Percentiles rank a stretch among this genome's conserved stretches.
These are phyloP conservation scores for Pocillopora meandrina DNA, from an alignment of 92 coral and sea anemone species.

Conservation along the genomic window DNA sequence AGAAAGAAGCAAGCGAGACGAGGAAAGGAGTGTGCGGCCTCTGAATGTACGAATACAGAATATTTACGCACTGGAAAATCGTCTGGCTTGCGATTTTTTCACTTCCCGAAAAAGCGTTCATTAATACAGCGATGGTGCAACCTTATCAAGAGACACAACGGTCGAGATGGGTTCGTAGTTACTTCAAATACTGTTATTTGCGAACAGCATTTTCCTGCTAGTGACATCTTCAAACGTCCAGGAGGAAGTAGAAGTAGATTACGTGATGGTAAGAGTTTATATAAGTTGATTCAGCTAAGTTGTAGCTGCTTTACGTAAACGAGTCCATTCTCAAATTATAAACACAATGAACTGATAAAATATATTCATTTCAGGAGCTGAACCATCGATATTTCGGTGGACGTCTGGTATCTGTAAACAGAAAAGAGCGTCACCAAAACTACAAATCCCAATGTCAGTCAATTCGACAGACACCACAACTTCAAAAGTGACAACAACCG, in stretches of 20 bases:
- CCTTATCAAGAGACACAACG: conserved; percentile 28
- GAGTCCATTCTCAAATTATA: too few species aligned
- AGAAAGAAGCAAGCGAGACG: conserved; percentile 32
- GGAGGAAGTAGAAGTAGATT: conserved; percentile 51
- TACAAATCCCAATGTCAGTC: too few species aligned
- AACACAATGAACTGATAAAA: too few species aligned
- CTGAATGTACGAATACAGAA: conserved; percentile 36
- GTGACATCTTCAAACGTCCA: conserved; percentile 28
- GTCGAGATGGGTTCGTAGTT: conserved; percentile 41
- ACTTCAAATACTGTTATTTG: conserved; percentile 38
- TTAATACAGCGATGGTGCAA: conserved; percentile 38
- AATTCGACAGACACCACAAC: too few species aligned
- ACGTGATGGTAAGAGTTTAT: too few species aligned
- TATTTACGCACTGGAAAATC: conserved; percentile 33
- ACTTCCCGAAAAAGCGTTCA: conserved; percentile 33
- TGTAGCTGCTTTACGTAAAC: too few species aligned
- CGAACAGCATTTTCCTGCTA: conserved; percentile 43
- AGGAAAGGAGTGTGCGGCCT: conserved; percentile 46
- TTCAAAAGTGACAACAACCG: too few species aligned
- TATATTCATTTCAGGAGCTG: too few species aligned
- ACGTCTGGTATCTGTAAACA: too few species aligned
- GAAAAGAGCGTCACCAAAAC: too few species aligned
- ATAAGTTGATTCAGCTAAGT: not conserved
- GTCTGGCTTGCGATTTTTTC: conserved; percentile 38
- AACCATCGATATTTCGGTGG: too few species aligned